These are phyloP conservation scores for Pipa parva DNA, from an alignment of 2,113 vertebrate genomes.

Conservation along the genomic window DNA sequence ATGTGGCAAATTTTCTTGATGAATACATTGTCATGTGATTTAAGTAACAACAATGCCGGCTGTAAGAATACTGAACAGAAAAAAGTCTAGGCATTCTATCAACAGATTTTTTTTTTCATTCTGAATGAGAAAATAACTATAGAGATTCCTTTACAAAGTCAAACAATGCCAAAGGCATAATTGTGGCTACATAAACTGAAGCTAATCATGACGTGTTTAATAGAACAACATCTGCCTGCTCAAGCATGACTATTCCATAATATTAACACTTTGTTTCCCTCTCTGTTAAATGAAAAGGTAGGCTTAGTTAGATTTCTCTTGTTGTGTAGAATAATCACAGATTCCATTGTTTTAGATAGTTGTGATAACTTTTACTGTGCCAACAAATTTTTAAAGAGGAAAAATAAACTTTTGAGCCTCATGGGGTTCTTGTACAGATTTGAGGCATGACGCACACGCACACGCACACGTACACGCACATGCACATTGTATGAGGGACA, in stretches of 20 bases:
- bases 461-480: too few relatives aligned
- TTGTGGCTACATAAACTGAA: conserved; percentile 42
- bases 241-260: conserved; percentile 46
- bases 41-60: conserved; percentile 8
- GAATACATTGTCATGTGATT: neutral
- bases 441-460: too few relatives aligned
- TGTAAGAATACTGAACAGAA: conserved; percentile 24
- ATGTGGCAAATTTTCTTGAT: neutral
- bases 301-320: too few relatives aligned
- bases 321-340: too few relatives aligned
- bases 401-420: too few relatives aligned
- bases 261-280: conserved; percentile 49
- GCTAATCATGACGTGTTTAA: conserved; percentile 51
- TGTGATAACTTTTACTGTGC: too few relatives aligned
- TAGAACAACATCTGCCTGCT: conserved; percentile 47
- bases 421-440: too few relatives aligned
- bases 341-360: too few relatives aligned
- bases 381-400: too few relatives aligned
- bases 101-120: conserved; percentile 44
- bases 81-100: conserved; percentile 40
- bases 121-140: conserved; percentile 21
- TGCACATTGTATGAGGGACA: too few relatives aligned
- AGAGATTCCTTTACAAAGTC: conserved; percentile 51
- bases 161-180: conserved; percentile 49
- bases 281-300: conserved; percentile 8